Percentiles rank a stretch among this genome's conserved stretches.
Conservation (phyloP, 1,140 invertebrate species). For the Leptinotarsa defecta region DNA sequence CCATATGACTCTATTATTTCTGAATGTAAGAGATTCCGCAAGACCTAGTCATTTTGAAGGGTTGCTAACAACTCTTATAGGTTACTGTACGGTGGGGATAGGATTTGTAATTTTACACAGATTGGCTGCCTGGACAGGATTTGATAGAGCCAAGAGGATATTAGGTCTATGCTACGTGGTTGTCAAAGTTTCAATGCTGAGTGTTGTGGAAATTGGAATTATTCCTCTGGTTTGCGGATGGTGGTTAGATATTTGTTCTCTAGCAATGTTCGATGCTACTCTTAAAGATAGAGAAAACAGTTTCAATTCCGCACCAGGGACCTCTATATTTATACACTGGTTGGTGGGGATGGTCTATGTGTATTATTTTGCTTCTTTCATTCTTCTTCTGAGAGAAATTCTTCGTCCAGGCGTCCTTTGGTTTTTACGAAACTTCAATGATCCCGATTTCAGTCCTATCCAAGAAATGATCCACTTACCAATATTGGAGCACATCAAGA, state of each 20-base stretch:
- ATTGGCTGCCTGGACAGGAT: conserved; percentile 72
- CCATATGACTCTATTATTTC: conserved; percentile 75
- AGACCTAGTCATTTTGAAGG: conserved; percentile 87
- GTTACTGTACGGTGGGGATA: conserved; percentile 90
- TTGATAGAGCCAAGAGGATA: conserved; percentile 81
- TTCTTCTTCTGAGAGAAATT: conserved; percentile 90
- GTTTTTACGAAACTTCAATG: conserved; percentile 96
- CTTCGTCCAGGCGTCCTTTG: conserved; percentile 93
- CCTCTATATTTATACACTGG: conserved; percentile 98
- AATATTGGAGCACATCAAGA: conserved; percentile 85
- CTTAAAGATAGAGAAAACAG: conserved; percentile 85
- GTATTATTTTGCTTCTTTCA: conserved; percentile 98
- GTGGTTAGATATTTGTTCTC: conserved; percentile 98
- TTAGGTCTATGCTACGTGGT: conserved; percentile 96
- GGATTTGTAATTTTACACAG: conserved; percentile 83
- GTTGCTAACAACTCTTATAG: conserved; percentile 87
- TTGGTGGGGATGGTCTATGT: conserved; percentile 99
- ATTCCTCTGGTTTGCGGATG: conserved; percentile 96
- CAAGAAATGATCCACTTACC: conserved; percentile 99
- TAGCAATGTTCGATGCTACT: conserved; percentile 93
- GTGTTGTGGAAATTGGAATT: conserved; percentile 94
- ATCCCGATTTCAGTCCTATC: conserved; percentile 98
- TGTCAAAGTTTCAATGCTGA: conserved; percentile 91
- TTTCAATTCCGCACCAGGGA: conserved; percentile 88
- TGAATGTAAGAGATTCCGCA: conserved; percentile 78